Evolutionary conservation across 2,888 invertebrate genomes (phyloP), one percentile per base, ranked within the genome.

Genomic region (Hirudinaria manillensis): DNA sequence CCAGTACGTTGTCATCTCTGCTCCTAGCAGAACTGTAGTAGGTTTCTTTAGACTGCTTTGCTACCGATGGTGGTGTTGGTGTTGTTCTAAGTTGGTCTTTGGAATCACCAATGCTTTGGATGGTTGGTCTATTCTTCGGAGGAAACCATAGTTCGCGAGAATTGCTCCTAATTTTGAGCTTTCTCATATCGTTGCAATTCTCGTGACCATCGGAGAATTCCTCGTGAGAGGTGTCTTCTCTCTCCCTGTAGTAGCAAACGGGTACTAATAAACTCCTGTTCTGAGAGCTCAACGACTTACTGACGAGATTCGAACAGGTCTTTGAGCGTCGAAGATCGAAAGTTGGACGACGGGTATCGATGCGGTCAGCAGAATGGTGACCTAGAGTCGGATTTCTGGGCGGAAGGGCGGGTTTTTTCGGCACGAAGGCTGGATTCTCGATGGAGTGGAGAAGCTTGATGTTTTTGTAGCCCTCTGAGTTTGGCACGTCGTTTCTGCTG

Each of bases 401-500:
- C 6, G 45, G 45, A 45, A 45, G 45, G 45, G 45, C 6, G 10
- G 10, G 6, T 7, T 16, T 45, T 45, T 45, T 45, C 13, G 45
- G 45, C 13, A 16, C 13, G 45, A 16, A 45, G 45, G 10, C 1
- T 45, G 45, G 45, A 10, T 45, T 45, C 16, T 45, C 13, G 34
- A 77, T 77, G 3, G 77, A 76, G n/a, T 71, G 51, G n/a, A n/a
- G 21, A 6, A 77, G 71, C 7, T 68, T 71, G 27, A 77, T 70
- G 67, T 76, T 65, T 55, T 67, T 29, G n/a, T 76, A 67, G 29
- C 76, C 74, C 55, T 77, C 77, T 21, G 72, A 32, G 56, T 77
- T 77, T 7, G 77, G 77, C 3, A 77, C 77, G 6, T 77, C 77
- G n/a, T 77, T 29, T 6, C 51, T 45, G 29, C 29, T 61, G 68